Conservation (phyloP, 2,888 invertebrate genomes). For the Agonopterix alstromeriana region DNA sequence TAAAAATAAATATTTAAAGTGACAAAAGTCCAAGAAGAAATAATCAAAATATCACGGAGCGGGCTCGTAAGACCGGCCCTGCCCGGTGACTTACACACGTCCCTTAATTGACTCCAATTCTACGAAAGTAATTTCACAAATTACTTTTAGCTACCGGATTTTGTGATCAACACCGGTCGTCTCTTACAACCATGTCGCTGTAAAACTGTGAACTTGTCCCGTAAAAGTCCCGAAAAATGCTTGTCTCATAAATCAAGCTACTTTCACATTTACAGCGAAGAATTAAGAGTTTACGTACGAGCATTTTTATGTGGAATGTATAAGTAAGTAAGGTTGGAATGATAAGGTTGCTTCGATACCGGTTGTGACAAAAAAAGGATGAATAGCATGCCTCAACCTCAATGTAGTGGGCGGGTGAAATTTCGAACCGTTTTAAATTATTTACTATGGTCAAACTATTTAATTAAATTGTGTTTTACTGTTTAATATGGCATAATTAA, state of each 20-base stretch:
- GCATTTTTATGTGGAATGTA: neutral
- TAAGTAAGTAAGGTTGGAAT: constrained; percentile 17
- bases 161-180: constrained; percentile 52
- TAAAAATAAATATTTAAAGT: neutral
- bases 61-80: neutral
- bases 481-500: no score
- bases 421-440: constrained; percentile 27
- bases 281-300: no score
- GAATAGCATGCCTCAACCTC: constrained; percentile 19
- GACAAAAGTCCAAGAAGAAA: constrained; percentile 15
- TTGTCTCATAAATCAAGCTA: no score
- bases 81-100: constrained; percentile 14
- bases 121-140: constrained; percentile 77
- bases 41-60: constrained; percentile 7
- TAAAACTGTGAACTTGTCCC: constrained; percentile 10
- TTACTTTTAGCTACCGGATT: constrained; percentile 74
- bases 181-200: constrained; percentile 39
- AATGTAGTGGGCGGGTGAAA: constrained; percentile 45
- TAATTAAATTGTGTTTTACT: no score
- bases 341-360: constrained; percentile 43
- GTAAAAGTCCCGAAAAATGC: neutral
- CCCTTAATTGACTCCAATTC: constrained; percentile 70
- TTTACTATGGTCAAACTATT: constrained; percentile 3
- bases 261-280: no score
- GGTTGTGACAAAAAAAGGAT: constrained; percentile 44